Evolutionary conservation across 2,797 vertebrate species (phyloP).

Genomic region (Ambastaia sidthimunki): DNA sequence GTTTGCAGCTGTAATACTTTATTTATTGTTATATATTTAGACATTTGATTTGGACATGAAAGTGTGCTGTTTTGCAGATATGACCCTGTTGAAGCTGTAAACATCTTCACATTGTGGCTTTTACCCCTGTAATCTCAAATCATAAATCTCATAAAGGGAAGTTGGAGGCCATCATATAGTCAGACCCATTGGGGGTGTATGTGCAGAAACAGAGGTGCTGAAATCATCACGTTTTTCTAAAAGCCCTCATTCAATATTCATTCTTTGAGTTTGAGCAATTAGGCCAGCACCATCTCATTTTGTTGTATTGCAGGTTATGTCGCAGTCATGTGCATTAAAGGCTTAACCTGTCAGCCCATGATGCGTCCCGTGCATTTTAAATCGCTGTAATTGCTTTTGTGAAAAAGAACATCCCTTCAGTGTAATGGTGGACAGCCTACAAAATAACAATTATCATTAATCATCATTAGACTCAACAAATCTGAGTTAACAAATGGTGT

Average conservation of each 20-base stretch:
- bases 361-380: constrained; percentile 40
- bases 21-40: not conserved
- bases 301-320: constrained; percentile 29
- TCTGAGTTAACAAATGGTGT: constrained; percentile 69
- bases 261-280: constrained; percentile 50
- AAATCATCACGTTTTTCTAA: constrained; percentile 36
- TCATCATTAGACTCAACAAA: constrained; percentile 69
- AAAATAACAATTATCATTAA: constrained; percentile 59
- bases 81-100: not conserved
- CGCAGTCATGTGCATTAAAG: constrained; percentile 59
- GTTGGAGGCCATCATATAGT: not conserved
- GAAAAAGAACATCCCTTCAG: constrained; percentile 48
- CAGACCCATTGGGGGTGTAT: not conserved
- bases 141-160: constrained; percentile 1
- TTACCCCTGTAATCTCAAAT: constrained; percentile 20
- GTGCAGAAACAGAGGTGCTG: not conserved
- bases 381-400: constrained; percentile 64
- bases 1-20: not conserved
- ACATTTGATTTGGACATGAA: not conserved
- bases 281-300: constrained; percentile 38
- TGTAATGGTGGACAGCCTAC: constrained; percentile 52
- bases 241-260: constrained; percentile 52
- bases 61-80: too few species aligned
- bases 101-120: constrained; percentile 12
- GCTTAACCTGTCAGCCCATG: constrained; percentile 50